These are phyloP conservation scores for Calypte anna DNA, from an alignment of 2,113 vertebrate species.

Conservation along the genomic window DNA sequence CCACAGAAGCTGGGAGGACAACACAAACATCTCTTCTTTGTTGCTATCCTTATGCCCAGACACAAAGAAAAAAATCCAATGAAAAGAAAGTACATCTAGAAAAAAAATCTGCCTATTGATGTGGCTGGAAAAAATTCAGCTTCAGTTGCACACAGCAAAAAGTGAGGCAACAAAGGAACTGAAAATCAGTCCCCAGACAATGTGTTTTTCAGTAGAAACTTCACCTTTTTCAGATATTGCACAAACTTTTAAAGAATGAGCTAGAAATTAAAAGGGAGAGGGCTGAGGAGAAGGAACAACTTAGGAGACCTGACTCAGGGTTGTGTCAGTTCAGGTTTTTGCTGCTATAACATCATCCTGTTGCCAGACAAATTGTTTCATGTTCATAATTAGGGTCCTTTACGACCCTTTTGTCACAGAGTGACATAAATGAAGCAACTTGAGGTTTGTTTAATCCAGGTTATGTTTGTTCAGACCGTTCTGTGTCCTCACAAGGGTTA, in stretches of 20 bases:
- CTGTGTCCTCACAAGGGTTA: neutral
- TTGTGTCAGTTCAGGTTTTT: neutral
- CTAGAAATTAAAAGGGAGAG: neutral
- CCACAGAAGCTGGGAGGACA: neutral
- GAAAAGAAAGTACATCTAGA: neutral
- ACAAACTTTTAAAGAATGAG: neutral
- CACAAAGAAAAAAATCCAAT: neutral
- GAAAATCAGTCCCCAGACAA: neutral
- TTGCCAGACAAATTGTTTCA: neutral
- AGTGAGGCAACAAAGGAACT: neutral
- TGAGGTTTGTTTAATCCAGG: neutral
- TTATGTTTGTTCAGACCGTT: neutral
- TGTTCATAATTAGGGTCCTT: neutral
- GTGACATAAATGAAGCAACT: neutral
- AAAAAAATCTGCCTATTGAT: neutral
- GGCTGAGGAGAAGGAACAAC: neutral
- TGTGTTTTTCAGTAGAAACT: neutral
- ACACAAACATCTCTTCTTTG: neutral
- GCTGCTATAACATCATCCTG: neutral
- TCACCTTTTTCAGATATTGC: neutral
- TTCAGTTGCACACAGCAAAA: neutral
- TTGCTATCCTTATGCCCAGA: neutral
- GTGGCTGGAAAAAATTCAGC: neutral
- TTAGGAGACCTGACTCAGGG: neutral
- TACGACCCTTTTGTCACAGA: neutral